These are phyloP conservation scores for Coecobrya sp. DNA, from an alignment of 2,888 invertebrate species.

Conservation along the genomic window DNA sequence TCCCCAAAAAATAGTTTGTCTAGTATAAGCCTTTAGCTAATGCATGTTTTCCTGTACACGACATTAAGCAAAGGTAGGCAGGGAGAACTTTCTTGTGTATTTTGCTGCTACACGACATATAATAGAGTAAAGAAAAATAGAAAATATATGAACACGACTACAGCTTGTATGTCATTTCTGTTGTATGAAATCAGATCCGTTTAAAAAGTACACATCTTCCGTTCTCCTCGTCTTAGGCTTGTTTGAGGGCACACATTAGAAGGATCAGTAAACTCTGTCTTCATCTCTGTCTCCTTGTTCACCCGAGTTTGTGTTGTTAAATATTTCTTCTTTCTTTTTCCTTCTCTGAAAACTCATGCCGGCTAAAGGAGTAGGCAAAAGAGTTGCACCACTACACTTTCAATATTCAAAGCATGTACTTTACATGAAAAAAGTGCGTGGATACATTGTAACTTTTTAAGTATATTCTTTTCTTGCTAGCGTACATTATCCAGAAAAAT, in stretches of 20 bases:
- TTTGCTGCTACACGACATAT: neutral
- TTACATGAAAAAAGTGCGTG: conserved; percentile 29
- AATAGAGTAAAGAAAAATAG: neutral
- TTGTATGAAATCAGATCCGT: conserved; percentile 29
- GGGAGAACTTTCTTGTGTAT: neutral
- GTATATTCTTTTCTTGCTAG: neutral
- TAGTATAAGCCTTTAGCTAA: conserved; percentile 13
- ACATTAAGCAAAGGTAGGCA: neutral
- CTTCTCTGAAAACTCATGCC: neutral
- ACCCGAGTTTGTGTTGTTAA: neutral
- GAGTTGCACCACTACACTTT: neutral
- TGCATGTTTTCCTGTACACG: neutral
- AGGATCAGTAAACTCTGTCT: conserved; percentile 26
- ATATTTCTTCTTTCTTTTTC: neutral
- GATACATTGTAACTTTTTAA: conserved; percentile 19
- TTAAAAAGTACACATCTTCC: neutral
- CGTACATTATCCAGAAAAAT: neutral
- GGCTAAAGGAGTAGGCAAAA: neutral
- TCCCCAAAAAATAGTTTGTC: neutral
- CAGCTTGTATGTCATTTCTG: neutral
- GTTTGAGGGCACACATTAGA: neutral
- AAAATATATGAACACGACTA: neutral
- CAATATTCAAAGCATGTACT: conserved; percentile 26
- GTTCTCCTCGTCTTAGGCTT: neutral
- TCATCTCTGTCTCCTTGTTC: neutral